Evolutionary conservation across 37 sponge, comb jelly and placozoan genomes (phyloP).

Genomic region (Ephydatia muelleri): DNA sequence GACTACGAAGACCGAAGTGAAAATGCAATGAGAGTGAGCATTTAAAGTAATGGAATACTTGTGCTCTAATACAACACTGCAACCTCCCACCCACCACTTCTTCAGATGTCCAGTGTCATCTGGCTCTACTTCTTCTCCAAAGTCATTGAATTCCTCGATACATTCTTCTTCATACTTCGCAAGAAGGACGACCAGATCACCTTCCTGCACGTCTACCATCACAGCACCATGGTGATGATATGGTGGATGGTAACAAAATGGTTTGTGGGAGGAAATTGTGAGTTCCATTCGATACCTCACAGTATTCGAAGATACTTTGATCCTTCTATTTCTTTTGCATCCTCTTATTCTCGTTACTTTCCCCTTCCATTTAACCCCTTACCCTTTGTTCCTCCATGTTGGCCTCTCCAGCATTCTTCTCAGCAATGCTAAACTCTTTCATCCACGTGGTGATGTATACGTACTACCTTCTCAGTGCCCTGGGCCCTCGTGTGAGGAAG

Average conservation of each 20-base stretch:
- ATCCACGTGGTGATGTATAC: conserved; percentile 78
- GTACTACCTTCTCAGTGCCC: conserved; percentile 67
- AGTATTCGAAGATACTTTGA: not conserved
- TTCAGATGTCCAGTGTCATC: conserved; percentile 52
- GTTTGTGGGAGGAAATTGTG: too few relatives aligned
- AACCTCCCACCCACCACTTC: too few relatives aligned
- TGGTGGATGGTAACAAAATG: not conserved
- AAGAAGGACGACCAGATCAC: conserved; percentile 81
- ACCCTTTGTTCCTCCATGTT: not conserved
- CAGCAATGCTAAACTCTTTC: conserved; percentile 49
- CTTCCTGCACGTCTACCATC: conserved; percentile 85
- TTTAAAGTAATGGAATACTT: too few relatives aligned
- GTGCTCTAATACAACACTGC: too few relatives aligned
- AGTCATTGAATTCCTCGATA: conserved; percentile 76
- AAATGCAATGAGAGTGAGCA: conserved; percentile 24
- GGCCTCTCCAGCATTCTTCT: conserved; percentile 50
- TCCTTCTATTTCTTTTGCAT: not conserved
- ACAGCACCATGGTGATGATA: conserved; percentile 55
- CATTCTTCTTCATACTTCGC: conserved; percentile 73
- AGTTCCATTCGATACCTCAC: not conserved
- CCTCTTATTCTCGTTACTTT: not conserved
- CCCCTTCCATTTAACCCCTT: not conserved
- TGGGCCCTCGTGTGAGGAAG: conserved; percentile 27
- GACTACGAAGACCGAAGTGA: conserved; percentile 4
- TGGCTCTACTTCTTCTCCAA: conserved; percentile 84